Percentiles rank a stretch among this genome's conserved stretches.
phyloP scores from a whole-genome alignment of 2,113 vertebrate genomes.

The Carettochelys insculpta region DNA sequence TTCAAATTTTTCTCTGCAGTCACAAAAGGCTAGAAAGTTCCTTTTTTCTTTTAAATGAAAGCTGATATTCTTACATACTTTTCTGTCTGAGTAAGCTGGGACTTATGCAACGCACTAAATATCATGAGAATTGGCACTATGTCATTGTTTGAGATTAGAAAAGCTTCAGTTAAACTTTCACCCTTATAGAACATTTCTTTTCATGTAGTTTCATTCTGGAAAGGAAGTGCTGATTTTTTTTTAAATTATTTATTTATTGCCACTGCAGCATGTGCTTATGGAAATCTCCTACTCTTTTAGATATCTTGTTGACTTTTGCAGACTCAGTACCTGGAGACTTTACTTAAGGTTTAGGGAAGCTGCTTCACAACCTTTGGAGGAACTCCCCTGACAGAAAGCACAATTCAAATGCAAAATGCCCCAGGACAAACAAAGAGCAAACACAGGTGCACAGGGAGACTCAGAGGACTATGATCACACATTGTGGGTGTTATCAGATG shows the following conservation, averaged over 20 bases:
- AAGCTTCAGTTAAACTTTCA: constrained; percentile 51
- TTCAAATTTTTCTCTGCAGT: rapidly evolving
- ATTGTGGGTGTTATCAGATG: background rate
- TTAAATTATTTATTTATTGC: constrained; percentile 30
- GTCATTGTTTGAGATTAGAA: constrained; percentile 45
- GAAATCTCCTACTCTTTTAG: constrained; percentile 20
- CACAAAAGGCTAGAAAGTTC: background rate
- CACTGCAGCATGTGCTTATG: constrained; percentile 48
- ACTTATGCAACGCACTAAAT: background rate
- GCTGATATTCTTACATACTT: background rate
- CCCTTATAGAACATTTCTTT: constrained; percentile 61
- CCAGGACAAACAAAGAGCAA: background rate
- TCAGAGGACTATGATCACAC: background rate
- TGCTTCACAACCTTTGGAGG: constrained; percentile 41
- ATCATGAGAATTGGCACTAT: constrained; percentile 18
- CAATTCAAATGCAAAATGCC: constrained; percentile 13
- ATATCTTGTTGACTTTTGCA: constrained; percentile 33
- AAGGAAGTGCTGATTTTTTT: constrained; percentile 61
- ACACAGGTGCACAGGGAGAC: background rate
- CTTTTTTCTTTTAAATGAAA: background rate
- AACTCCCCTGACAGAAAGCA: constrained; percentile 45
- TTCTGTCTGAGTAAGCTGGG: background rate
- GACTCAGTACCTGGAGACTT: constrained; percentile 32
- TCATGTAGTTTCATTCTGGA: constrained; percentile 67
- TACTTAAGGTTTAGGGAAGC: constrained; percentile 27